These are phyloP conservation scores for Lithobates pipiens DNA, from an alignment of 2,797 vertebrate genomes.

Conservation along the genomic window DNA sequence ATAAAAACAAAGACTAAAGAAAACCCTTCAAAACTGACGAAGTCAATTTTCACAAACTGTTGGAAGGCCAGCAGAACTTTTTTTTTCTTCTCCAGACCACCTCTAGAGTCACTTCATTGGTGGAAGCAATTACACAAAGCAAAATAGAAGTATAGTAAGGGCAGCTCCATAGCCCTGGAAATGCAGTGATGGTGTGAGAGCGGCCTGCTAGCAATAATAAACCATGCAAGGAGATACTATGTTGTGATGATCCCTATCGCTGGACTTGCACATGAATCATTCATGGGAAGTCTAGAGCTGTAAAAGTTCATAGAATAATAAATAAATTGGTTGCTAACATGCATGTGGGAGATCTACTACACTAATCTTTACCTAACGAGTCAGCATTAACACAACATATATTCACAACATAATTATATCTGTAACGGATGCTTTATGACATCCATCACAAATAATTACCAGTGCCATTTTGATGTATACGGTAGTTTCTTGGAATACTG, in stretches of 20 bases:
- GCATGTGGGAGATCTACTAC: neutral
- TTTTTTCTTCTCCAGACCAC: too few relatives aligned
- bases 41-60: too few relatives aligned
- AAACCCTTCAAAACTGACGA: too few relatives aligned
- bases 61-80: too few relatives aligned
- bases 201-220: neutral
- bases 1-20: too few relatives aligned
- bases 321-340: neutral
- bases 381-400: neutral
- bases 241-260: neutral
- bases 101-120: too few relatives aligned
- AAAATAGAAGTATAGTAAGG: neutral
- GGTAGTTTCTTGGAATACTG: too few relatives aligned
- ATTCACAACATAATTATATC: too few relatives aligned
- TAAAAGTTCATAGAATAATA: neutral
- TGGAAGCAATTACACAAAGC: too few relatives aligned
- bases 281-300: neutral
- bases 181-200: neutral
- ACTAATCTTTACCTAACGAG: neutral
- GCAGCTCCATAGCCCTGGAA: neutral
- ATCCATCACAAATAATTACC: too few relatives aligned
- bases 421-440: too few relatives aligned
- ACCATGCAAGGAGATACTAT: neutral
- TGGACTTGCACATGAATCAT: conserved; percentile 6
- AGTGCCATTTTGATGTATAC: too few relatives aligned